These are phyloP conservation scores for Eclectus roratus DNA, from an alignment of 2,113 vertebrate species.

Conservation along the genomic window DNA sequence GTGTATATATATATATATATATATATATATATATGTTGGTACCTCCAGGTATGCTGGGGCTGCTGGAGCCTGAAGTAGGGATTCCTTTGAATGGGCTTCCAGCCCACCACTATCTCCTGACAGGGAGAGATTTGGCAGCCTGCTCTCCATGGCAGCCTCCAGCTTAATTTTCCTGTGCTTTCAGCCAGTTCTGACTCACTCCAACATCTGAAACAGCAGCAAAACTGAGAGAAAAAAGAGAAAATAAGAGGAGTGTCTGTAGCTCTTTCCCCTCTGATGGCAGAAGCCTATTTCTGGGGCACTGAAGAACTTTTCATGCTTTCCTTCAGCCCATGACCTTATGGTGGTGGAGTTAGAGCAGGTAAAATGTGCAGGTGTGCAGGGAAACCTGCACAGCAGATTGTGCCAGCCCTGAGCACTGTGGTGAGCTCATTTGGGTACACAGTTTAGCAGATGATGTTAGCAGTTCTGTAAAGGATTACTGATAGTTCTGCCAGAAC, in stretches of 20 bases:
- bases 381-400: accelerated
- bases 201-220: background rate
- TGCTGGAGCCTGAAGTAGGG: background rate
- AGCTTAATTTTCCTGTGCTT: background rate
- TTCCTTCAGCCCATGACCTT: background rate
- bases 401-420: accelerated
- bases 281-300: background rate
- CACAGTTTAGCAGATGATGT: background rate
- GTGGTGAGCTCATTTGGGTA: accelerated
- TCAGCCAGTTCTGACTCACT: background rate
- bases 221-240: background rate
- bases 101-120: background rate
- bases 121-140: background rate
- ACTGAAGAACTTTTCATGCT: background rate
- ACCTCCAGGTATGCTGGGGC: background rate
- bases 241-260: background rate
- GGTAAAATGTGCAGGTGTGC: accelerated
- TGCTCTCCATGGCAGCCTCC: background rate
- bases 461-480: background rate
- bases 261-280: background rate
- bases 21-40: too few species aligned
- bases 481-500: background rate
- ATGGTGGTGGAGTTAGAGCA: background rate
- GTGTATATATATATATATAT: too few species aligned
- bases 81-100: too few species aligned